phyloP scores from a whole-genome alignment of 2,888 invertebrate species.

The Apamea crenata region DNA sequence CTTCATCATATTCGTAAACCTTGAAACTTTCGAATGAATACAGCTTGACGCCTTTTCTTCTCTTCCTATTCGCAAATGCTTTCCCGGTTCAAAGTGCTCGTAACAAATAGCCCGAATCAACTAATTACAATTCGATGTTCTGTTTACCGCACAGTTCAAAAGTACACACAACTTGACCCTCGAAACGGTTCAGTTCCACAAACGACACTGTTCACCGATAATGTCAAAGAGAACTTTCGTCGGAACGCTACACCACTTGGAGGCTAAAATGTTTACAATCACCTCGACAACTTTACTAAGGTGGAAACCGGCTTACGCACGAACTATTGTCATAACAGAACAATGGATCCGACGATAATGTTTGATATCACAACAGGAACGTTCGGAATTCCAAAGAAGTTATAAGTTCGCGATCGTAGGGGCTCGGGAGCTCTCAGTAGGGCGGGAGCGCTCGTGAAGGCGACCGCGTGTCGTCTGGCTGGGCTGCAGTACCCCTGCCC shows the following conservation, averaged over 20 bases:
- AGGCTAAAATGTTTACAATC: conserved; percentile 78
- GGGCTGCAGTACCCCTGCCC: conserved; percentile 81
- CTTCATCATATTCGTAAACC: conserved; percentile 88
- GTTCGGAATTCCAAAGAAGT: conserved; percentile 72
- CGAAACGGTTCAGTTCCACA: conserved; percentile 58
- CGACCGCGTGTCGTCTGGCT: conserved; percentile 88
- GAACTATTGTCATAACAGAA: conserved; percentile 80
- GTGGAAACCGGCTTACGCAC: conserved; percentile 82
- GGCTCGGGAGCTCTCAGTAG: conserved; percentile 65
- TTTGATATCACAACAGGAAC: conserved; percentile 60
- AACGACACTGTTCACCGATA: conserved; percentile 56
- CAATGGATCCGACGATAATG: conserved; percentile 74
- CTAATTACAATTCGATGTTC: conserved; percentile 60
- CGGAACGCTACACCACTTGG: conserved; percentile 65
- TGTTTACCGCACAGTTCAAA: conserved; percentile 58
- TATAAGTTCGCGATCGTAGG: conserved; percentile 71
- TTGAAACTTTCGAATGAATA: conserved; percentile 90
- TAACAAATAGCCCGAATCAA: conserved; percentile 37
- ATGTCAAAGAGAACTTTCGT: conserved; percentile 70
- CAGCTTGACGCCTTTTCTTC: conserved; percentile 86
- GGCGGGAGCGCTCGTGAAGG: conserved; percentile 82
- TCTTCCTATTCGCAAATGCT: conserved; percentile 67
- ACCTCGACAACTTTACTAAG: conserved; percentile 75
- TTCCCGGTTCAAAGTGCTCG: conserved; percentile 32
- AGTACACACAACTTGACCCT: conserved; percentile 57